Percentiles rank a stretch among this genome's conserved stretches.
phyloP scores from a whole-genome alignment of 2,113 vertebrate species.

The Polypterus bichir region DNA sequence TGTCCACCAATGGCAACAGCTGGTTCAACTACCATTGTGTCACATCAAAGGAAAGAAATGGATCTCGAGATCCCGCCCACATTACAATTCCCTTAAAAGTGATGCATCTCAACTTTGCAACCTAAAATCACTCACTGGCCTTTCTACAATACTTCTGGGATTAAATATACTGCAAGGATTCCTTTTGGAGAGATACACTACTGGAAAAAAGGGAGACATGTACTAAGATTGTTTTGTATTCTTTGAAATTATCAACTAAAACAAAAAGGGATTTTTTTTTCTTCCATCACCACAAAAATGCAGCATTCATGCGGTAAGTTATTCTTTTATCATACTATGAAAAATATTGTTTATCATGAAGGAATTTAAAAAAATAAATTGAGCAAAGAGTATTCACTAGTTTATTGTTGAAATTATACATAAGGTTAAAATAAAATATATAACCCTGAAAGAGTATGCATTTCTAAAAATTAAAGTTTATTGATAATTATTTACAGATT shows the following conservation, averaged over 20 bases:
- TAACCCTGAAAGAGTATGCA: too few species aligned
- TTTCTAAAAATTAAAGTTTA: too few species aligned
- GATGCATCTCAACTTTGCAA: conserved; percentile 29
- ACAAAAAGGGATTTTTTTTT: too few species aligned
- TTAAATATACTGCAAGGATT: conserved; percentile 4
- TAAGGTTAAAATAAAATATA: too few species aligned
- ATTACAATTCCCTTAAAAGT: conserved; percentile 54
- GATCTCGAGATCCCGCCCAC: conserved; percentile 60
- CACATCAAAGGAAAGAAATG: conserved; percentile 73
- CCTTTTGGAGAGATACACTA: conserved; percentile 20
- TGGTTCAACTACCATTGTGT: conserved; percentile 64
- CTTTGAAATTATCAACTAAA: too few species aligned
- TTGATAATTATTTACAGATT: too few species aligned
- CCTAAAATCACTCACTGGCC: conserved; percentile 28
- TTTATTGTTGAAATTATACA: too few species aligned
- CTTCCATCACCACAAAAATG: conserved; percentile 25
- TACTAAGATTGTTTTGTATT: too few species aligned
- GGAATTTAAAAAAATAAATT: too few species aligned
- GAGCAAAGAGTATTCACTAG: too few species aligned
- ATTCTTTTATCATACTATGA: conserved; percentile 1
- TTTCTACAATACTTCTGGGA: conserved; percentile 8
- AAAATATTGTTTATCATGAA: too few species aligned
- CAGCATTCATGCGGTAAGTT: conserved; percentile 34
- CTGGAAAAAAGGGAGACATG: too few species aligned
- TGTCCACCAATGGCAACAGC: conserved; percentile 52